Evolutionary conservation across 1,140 invertebrate species (phyloP), one percentile per base, ranked within the genome.

Genomic region (Leptopilina boulardi): DNA sequence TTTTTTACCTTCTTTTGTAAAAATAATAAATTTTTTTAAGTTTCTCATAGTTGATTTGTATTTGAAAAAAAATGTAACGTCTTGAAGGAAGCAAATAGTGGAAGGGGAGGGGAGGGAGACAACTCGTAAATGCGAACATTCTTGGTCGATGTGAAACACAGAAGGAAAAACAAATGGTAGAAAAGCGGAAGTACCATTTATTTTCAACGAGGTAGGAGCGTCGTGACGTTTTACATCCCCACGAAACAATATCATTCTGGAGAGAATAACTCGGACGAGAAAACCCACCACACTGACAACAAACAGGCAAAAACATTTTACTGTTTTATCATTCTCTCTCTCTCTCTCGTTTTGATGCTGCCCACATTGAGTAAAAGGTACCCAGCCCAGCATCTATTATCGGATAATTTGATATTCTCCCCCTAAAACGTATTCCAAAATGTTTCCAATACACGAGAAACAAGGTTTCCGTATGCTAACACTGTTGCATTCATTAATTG

Each of bases 211-310:
- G 70, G 70, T 71, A 75, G 75, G 75, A 77, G 77, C 73, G 41
- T 75, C 78, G 70, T 54, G 38, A 74, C 70, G 75, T 42, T 80
- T 80, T 77, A 77, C 78, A 77, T 80, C 73, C 78, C 78, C 75
- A 77, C 74, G 78, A 79, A 79, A 76, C 75, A 74, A 71, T 77
- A 74, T 80, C 78, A 73, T 80, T 77, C 78, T 73, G 11, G 11
- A 23, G 23, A 66, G 59, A 66, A 66, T 66, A 66, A 66, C 59
- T 66, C 59, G 59, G 59, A 66, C 26, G 21, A 11, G 59, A 30
- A 66, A 34, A 66, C 47, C 47, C 47, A 51, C 59, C 59, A 34
- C 59, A 34, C 23, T 66, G 59, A 26, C 21, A 15, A 30, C 6
- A 23, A 30, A 23, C 59, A 23, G 23, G 26, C 10, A 66, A 30